A percentile compares a stretch with the other conserved stretches of the same genome.
Evolutionary conservation across 2,113 vertebrate genomes (phyloP).

Genomic region (Sinocyclocheilus anshuiensis): DNA sequence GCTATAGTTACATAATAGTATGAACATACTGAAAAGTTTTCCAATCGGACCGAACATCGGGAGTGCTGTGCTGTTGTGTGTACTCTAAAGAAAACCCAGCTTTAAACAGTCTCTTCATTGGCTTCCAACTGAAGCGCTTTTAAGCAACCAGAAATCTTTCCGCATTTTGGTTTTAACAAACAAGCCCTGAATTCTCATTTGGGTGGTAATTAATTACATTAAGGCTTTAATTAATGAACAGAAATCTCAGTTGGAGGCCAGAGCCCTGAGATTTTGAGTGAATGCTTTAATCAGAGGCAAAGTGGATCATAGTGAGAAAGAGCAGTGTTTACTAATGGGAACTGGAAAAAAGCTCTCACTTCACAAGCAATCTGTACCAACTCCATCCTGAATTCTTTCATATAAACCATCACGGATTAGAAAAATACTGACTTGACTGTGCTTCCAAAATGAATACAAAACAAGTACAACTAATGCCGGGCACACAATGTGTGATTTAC

Average conservation of each 20-base stretch:
- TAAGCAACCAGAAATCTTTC: conserved; percentile 51
- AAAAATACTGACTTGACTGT: background rate
- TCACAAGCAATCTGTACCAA: background rate
- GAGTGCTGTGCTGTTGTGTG: background rate
- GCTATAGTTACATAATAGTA: background rate
- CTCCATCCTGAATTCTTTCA: background rate
- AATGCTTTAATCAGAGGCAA: conserved; percentile 61
- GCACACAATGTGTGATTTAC: too few relatives aligned
- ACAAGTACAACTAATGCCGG: background rate
- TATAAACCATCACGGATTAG: background rate
- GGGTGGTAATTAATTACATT: conserved; percentile 62
- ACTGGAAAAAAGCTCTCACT: conserved; percentile 23
- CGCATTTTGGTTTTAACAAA: conserved; percentile 53
- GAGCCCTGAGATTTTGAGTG: conserved; percentile 56
- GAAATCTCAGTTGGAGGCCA: conserved; percentile 61
- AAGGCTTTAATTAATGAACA: conserved; percentile 63
- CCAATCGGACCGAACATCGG: background rate
- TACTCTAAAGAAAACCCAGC: background rate
- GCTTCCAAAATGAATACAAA: background rate
- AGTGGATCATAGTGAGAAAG: conserved; percentile 52
- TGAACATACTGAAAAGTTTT: background rate
- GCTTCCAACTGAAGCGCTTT: conserved; percentile 27
- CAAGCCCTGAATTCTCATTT: conserved; percentile 57
- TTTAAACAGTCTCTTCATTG: background rate
- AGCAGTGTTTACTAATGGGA: conserved; percentile 48